These are phyloP conservation scores for Potorous gilbertii DNA, from an alignment of 2,797 vertebrate species.

Conservation along the genomic window DNA sequence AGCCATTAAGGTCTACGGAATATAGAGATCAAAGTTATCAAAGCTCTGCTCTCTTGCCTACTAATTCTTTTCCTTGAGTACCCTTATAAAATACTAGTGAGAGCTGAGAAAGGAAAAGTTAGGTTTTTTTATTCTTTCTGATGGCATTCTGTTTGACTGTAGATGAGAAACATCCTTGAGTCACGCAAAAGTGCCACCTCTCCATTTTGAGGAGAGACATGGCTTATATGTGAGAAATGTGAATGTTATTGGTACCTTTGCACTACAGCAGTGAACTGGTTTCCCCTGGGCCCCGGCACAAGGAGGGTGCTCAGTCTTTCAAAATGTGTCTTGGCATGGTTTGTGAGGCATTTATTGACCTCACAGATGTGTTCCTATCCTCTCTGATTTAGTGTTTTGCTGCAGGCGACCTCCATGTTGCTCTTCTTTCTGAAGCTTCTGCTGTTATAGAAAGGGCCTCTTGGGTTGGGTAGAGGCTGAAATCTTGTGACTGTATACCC, in stretches of 20 bases:
- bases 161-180: not conserved
- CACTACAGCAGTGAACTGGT: not conserved
- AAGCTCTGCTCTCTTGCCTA: not conserved
- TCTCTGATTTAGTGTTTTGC: conserved; percentile 55
- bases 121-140: not conserved
- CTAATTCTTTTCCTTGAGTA: conserved; percentile 22
- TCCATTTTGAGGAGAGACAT: not conserved
- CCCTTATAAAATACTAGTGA: conserved; percentile 33
- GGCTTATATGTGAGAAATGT: conserved; percentile 7
- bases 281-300: not conserved
- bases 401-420: conserved; percentile 43
- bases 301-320: conserved; percentile 12
- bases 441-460: not conserved
- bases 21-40: conserved; percentile 41
- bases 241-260: not conserved
- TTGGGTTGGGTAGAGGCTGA: not conserved
- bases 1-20: conserved; percentile 53
- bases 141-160: conserved; percentile 1
- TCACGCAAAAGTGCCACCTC: not conserved
- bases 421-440: not conserved
- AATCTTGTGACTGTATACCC: not conserved
- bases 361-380: conserved; percentile 5
- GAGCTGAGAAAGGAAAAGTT: conserved; percentile 12
- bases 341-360: conserved; percentile 8
- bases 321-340: not conserved